Base-by-base conservation (phyloP, 1,140 invertebrate genomes). In the Brachionus manjavacas region DNA sequence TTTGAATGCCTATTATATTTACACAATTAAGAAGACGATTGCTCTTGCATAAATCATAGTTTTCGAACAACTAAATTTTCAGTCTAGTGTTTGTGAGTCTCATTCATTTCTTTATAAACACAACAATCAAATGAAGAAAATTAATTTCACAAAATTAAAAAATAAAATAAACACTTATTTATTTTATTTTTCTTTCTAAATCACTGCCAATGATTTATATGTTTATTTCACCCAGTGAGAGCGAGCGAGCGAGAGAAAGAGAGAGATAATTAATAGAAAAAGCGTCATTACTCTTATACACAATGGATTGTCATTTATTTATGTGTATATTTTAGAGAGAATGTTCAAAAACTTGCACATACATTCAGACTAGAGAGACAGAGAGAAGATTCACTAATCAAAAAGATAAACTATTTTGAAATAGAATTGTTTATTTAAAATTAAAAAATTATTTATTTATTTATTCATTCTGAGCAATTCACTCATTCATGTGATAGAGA, bases 351-450 rank as follows among this genome's bases (percentile, higher is more conserved):
- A 23, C 52, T 20, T 20, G 52, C 52, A 20, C 52, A 60, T 60
- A 60, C 52, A 60, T 11, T 25, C 52, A 60, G 52, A 60, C 52
- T 20, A 68, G 31, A 31, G n/a, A 68, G 4, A 35, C 4, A 35
- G 2, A 35, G 31, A 35, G 31, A 35, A 7, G 31, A 31, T 28
- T 9, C 12, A 68, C 66, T 68, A 68, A 68, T 68, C 66, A 39
- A 31, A 68, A 72, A 72, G 35, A 72, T 72, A 72, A 72, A 72
- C 68, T 72, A 41, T 39, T 60, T 60, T 12, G 20, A 60, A 60
- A 60, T n/a, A 55, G 25, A 39, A 72, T 72, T 72, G 68, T 72
- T 72, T 72, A 72, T 72, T 72, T 72, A 72, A 60, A 60, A 60
- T 60, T 60, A 60, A 60, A 60, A 46, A 46, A 16, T 52, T 52